phyloP scores from a whole-genome alignment of 2,113 vertebrate species.

The Ochotona princeps region DNA sequence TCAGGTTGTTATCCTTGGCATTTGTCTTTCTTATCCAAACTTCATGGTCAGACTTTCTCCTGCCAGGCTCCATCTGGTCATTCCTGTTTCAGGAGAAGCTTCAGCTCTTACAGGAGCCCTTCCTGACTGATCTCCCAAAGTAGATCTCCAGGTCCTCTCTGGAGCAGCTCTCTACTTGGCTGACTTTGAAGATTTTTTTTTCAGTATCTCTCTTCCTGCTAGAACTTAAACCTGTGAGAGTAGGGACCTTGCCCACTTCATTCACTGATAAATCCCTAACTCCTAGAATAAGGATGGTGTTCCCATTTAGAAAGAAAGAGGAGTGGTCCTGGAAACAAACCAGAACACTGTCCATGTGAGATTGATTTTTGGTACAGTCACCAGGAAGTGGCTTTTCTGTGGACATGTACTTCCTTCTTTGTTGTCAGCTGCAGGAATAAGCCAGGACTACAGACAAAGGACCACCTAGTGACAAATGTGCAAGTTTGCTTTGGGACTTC shows the following conservation, averaged over 20 bases:
- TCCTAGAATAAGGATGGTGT: background rate
- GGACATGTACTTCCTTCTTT: constrained; percentile 22
- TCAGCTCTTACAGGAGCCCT: background rate
- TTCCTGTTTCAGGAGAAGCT: background rate
- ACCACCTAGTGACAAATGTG: constrained; percentile 42
- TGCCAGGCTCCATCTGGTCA: background rate
- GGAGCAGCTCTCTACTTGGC: background rate
- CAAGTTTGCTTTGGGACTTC: background rate
- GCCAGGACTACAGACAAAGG: constrained; percentile 43
- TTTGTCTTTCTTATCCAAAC: background rate
- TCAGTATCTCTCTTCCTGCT: background rate
- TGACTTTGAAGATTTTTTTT: constrained; percentile 12
- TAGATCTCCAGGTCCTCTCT: background rate
- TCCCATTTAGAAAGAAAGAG: background rate
- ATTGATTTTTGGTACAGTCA: background rate
- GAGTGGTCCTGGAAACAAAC: background rate
- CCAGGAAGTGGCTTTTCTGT: background rate
- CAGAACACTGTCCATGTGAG: background rate
- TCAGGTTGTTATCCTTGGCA: background rate
- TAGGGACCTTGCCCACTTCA: background rate
- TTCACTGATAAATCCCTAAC: background rate
- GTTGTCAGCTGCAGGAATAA: background rate
- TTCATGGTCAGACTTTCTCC: background rate
- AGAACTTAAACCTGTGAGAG: background rate
- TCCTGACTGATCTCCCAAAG: background rate